These are phyloP conservation scores for Drosophila longiperda DNA, from an alignment of 2,888 invertebrate genomes.

Conservation along the genomic window DNA sequence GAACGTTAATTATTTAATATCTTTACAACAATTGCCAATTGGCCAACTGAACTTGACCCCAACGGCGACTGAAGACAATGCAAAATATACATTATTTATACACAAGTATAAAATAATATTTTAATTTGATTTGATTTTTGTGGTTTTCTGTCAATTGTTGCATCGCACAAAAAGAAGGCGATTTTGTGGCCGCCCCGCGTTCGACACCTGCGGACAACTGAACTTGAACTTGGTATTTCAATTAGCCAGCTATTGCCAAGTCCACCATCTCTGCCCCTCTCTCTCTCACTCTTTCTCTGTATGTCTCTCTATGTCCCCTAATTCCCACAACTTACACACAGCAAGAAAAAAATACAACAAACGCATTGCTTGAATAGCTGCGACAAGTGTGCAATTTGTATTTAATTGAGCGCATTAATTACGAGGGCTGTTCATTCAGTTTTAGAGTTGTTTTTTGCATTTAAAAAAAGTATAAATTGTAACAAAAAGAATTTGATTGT, in stretches of 20 bases:
- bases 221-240: conserved; percentile 76
- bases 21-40: conserved; percentile 62
- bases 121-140: conserved; percentile 52
- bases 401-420: conserved; percentile 63
- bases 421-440: conserved; percentile 41
- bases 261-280: neutral
- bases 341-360: conserved; percentile 46
- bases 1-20: conserved; percentile 60
- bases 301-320: conserved; percentile 1
- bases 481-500: neutral
- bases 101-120: conserved; percentile 36
- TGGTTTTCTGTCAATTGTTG: conserved; percentile 54
- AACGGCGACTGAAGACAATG: conserved; percentile 65
- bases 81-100: conserved; percentile 37
- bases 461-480: neutral
- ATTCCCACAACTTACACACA: conserved; percentile 15
- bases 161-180: conserved; percentile 53
- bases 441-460: neutral
- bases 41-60: conserved; percentile 75
- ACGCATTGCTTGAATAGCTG: conserved; percentile 71
- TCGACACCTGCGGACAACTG: conserved; percentile 67
- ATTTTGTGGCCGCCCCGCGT: conserved; percentile 51
- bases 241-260: conserved; percentile 19
- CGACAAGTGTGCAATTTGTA: conserved; percentile 76
- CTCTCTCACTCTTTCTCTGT: conserved; percentile 10